phyloP scores from a whole-genome alignment of 2,888 invertebrate genomes.

The Clanis bilineata region DNA sequence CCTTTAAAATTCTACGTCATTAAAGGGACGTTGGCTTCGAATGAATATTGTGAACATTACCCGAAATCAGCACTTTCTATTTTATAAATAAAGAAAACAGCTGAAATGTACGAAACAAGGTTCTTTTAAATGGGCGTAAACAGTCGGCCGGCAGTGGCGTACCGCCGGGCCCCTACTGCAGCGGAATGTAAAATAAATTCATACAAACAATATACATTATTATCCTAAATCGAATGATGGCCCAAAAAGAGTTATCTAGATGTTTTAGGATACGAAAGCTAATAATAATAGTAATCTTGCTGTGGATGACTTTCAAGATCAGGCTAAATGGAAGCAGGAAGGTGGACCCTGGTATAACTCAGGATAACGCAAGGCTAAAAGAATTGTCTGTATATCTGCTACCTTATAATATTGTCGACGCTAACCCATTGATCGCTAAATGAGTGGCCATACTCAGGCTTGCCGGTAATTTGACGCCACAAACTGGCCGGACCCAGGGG shows the following conservation, averaged over 20 bases:
- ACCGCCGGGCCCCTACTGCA: not conserved
- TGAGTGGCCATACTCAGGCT: not conserved
- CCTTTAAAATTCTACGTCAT: not conserved
- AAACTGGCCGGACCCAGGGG: not conserved
- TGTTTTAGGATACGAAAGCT: too few species aligned
- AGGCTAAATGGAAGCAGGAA: too few species aligned
- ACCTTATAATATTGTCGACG: too few species aligned
- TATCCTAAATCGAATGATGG: too few species aligned
- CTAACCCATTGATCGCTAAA: not conserved
- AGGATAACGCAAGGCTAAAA: too few species aligned
- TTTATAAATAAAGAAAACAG: constrained; percentile 15
- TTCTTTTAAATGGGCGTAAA: constrained; percentile 9
- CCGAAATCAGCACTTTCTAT: constrained; percentile 12
- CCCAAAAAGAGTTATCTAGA: too few species aligned
- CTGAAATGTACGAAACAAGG: constrained; percentile 14
- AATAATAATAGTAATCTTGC: too few species aligned
- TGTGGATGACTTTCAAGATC: too few species aligned
- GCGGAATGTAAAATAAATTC: not conserved
- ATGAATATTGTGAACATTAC: not conserved
- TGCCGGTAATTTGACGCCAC: not conserved
- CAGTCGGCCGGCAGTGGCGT: not conserved
- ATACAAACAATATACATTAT: not conserved
- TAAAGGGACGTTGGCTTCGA: not conserved
- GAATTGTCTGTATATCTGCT: too few species aligned
- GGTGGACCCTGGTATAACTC: too few species aligned